Evolutionary conservation across 2,797 vertebrate species (phyloP).

Genomic region (Sciurus vulgaris): DNA sequence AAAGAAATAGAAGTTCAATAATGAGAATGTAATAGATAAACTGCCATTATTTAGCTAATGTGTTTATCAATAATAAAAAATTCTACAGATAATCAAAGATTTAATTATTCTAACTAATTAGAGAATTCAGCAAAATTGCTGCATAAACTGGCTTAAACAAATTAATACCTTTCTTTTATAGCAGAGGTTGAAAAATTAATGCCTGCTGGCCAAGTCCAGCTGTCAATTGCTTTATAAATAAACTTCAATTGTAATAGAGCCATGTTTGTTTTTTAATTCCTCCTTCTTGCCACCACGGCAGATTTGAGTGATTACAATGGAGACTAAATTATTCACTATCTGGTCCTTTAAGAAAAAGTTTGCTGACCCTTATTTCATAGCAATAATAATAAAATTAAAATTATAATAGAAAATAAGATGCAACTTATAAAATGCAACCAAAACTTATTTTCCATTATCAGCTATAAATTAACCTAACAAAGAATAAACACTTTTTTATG

Average conservation of each 20-base stretch:
- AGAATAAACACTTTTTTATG: background rate
- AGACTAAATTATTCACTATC: slow-evolving; percentile 27
- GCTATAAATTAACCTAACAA: slow-evolving; percentile 1
- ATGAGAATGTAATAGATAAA: slow-evolving; percentile 5
- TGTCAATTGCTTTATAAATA: slow-evolving; percentile 29
- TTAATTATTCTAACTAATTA: slow-evolving; percentile 46
- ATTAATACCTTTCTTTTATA: slow-evolving; percentile 15
- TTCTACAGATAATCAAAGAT: background rate
- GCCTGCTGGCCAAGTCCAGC: background rate
- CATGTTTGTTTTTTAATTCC: background rate
- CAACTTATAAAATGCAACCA: slow-evolving; percentile 2
- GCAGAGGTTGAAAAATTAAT: background rate
- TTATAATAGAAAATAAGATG: background rate
- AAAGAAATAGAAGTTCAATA: slow-evolving; percentile 43
- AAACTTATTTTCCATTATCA: background rate
- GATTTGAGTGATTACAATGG: background rate
- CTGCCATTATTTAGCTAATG: slow-evolving; percentile 53
- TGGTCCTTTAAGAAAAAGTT: background rate
- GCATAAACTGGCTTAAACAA: slow-evolving; percentile 42
- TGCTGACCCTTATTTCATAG: background rate
- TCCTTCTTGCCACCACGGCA: background rate
- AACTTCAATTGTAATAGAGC: background rate
- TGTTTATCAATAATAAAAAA: slow-evolving; percentile 39
- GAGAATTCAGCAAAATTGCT: slow-evolving; percentile 23
- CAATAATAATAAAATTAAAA: slow-evolving; percentile 45